Percentiles rank a stretch among this genome's conserved stretches.
phyloP scores from a whole-genome alignment of 2,888 invertebrate genomes.

The Campoplex nolae region DNA sequence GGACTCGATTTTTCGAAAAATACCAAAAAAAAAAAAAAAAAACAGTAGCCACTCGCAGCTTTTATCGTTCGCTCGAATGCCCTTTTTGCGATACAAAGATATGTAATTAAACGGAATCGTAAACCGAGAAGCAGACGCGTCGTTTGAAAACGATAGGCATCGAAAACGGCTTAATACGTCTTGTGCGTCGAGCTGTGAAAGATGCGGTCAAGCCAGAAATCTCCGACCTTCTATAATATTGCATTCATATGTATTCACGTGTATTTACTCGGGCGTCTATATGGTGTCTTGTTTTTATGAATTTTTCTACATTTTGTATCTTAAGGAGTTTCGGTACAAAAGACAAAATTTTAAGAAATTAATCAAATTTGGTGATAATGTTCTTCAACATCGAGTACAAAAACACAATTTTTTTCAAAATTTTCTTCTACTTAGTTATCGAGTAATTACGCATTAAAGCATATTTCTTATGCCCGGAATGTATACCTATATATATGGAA shows the following conservation, averaged over 20 bases:
- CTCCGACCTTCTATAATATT: slow-evolving; percentile 16
- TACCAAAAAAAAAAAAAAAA: too few relatives aligned
- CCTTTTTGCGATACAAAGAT: neutral
- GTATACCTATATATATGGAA: too few relatives aligned
- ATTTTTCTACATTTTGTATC: neutral
- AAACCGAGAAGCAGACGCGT: slow-evolving; percentile 49
- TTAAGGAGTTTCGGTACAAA: too few relatives aligned
- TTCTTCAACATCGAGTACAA: too few relatives aligned
- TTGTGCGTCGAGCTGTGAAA: slow-evolving; percentile 59
- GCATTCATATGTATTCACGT: neutral
- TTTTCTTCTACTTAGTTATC: too few relatives aligned
- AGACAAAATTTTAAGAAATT: too few relatives aligned
- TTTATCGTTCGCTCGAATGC: neutral
- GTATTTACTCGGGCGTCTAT: neutral
- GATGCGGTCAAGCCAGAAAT: slow-evolving; percentile 56
- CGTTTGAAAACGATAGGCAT: slow-evolving; percentile 43
- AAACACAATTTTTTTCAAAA: too few relatives aligned
- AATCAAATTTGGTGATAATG: too few relatives aligned
- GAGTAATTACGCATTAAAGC: too few relatives aligned
- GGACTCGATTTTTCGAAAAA: neutral
- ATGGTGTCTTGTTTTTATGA: slow-evolving; percentile 7
- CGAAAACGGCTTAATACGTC: slow-evolving; percentile 56
- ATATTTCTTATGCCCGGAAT: too few relatives aligned
- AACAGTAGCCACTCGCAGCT: neutral
- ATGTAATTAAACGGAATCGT: slow-evolving; percentile 47